A percentile compares a stretch with the other conserved stretches of the same genome.
phyloP scores from a whole-genome alignment of 2,888 invertebrate species.

The Timema podura region DNA sequence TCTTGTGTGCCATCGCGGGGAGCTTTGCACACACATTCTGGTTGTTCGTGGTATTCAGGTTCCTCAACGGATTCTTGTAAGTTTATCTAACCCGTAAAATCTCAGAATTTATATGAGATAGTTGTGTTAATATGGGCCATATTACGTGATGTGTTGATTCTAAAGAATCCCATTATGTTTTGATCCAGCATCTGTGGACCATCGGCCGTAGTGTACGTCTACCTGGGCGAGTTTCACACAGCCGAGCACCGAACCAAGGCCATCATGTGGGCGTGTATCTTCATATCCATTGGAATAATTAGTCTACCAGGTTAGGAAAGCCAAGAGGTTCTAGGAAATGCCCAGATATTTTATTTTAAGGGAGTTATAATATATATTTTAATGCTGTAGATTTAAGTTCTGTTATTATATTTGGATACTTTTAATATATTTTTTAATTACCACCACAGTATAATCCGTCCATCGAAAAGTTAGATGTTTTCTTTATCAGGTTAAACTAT shows the following conservation, averaged over 20 bases:
- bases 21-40: conserved; percentile 39
- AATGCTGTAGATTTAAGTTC: not conserved
- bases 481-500: too few species aligned
- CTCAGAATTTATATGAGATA: too few species aligned
- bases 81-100: conserved; percentile 9
- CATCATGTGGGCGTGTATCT: conserved; percentile 44
- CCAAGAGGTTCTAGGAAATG: too few species aligned
- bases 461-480: not conserved
- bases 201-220: conserved; percentile 56
- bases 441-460: conserved; percentile 1
- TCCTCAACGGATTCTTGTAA: conserved; percentile 32
- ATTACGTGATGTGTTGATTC: too few species aligned
- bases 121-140: too few species aligned
- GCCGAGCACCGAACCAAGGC: conserved; percentile 47
- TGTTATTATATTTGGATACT: not conserved
- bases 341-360: too few species aligned
- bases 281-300: conserved; percentile 46
- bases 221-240: conserved; percentile 56
- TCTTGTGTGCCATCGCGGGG: conserved; percentile 41
- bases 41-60: conserved; percentile 26
- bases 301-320: conserved; percentile 37
- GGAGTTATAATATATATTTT: not conserved
- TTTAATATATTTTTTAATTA: too few species aligned
- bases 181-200: conserved; percentile 44
- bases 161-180: too few species aligned